phyloP scores from a whole-genome alignment of 2,888 invertebrate genomes.

The Lamellibrachia columna region DNA sequence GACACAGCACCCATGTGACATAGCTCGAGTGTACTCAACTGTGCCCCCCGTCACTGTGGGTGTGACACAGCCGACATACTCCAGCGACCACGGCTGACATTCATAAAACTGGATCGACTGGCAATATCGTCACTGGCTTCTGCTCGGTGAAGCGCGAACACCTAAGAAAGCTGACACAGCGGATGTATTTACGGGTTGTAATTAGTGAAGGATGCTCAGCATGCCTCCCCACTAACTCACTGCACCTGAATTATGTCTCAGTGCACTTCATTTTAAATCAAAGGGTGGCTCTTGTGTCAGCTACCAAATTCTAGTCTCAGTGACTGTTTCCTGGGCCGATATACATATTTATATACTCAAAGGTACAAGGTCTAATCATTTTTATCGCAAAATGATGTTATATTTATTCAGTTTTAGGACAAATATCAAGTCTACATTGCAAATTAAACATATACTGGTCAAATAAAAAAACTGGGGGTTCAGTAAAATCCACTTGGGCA shows the following conservation, averaged over 20 bases:
- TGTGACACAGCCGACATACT: neutral
- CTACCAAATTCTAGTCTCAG: neutral
- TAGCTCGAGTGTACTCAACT: neutral
- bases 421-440: neutral
- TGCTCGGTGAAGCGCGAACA: neutral
- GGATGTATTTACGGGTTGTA: conserved; percentile 5
- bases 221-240: neutral
- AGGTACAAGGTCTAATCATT: neutral
- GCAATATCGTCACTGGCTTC: neutral
- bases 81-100: neutral
- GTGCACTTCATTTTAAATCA: neutral
- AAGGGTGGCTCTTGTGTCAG: neutral
- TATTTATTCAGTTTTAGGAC: neutral
- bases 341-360: neutral
- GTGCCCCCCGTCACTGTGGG: neutral
- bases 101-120: neutral
- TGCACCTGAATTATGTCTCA: neutral
- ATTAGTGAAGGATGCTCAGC: neutral
- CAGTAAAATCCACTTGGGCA: neutral
- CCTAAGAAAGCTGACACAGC: neutral
- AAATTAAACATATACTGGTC: neutral
- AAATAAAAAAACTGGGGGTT: neutral
- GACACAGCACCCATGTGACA: conserved; percentile 11
- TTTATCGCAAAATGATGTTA: neutral
- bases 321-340: neutral